These are phyloP conservation scores for Apamea monoglypha DNA, from an alignment of 2,888 invertebrate species.

Conservation along the genomic window DNA sequence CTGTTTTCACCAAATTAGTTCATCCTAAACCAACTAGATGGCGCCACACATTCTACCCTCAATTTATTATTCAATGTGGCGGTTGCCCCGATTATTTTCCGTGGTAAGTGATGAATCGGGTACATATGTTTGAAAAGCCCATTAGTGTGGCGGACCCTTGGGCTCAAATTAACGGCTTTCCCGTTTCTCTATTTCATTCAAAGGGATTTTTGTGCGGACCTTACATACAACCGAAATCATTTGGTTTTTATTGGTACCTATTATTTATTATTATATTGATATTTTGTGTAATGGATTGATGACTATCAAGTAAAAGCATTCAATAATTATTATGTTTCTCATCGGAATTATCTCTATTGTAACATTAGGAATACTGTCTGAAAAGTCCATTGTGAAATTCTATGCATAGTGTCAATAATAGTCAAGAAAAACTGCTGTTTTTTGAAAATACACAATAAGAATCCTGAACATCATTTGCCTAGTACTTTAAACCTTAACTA, in stretches of 20 bases:
- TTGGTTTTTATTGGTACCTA: background rate
- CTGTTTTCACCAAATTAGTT: conserved; percentile 42
- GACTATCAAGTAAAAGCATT: too few relatives aligned
- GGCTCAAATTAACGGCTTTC: conserved; percentile 56
- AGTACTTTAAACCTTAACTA: background rate
- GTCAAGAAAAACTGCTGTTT: too few relatives aligned
- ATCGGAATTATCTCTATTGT: background rate
- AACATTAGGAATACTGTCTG: background rate
- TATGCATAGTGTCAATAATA: background rate
- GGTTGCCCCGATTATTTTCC: conserved; percentile 58
- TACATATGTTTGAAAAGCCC: conserved; percentile 62
- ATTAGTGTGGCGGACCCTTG: conserved; percentile 54
- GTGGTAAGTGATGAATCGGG: conserved; percentile 61
- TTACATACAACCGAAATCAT: conserved; percentile 10
- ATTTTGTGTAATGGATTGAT: too few relatives aligned
- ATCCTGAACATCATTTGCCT: background rate
- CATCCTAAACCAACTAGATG: conserved; percentile 45
- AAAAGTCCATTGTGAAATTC: background rate
- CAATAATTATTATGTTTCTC: background rate
- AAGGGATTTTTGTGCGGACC: conserved; percentile 36
- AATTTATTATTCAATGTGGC: conserved; percentile 55
- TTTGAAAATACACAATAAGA: background rate
- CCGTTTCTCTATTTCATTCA: conserved; percentile 41
- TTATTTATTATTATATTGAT: too few relatives aligned
- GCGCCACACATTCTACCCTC: conserved; percentile 39